These are phyloP conservation scores for Linurgus olivaceus DNA, from an alignment of 2,797 vertebrate genomes.

Conservation along the genomic window DNA sequence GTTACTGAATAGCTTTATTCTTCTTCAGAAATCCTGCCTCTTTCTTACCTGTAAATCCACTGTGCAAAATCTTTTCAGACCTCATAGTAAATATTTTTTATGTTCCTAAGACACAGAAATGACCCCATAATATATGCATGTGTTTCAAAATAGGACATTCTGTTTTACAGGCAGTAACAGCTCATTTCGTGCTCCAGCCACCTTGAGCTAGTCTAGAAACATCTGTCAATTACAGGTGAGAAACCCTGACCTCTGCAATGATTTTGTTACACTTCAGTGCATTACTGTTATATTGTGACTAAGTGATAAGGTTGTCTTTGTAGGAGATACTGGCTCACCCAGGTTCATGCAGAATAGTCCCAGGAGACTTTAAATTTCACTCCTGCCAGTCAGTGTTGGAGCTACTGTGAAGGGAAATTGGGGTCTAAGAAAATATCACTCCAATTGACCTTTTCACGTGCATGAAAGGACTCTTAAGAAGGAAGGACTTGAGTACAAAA, in stretches of 20 bases:
- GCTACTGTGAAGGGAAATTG: not conserved
- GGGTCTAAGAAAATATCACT: not conserved
- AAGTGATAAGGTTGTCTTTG: not conserved
- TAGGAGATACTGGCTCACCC: not conserved
- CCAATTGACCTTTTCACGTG: not conserved
- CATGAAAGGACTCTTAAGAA: not conserved
- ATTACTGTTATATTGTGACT: not conserved
- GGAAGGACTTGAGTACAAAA: not conserved
- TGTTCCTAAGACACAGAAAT: not conserved
- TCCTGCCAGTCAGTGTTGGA: not conserved
- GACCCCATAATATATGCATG: not conserved
- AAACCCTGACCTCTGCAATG: conserved; percentile 34
- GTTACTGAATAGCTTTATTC: not conserved
- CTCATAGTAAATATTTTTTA: not conserved
- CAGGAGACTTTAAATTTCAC: not conserved
- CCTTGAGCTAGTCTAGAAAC: not conserved
- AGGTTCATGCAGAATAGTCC: not conserved
- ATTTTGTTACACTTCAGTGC: conserved; percentile 26
- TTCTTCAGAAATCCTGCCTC: not conserved
- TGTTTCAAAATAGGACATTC: not conserved
- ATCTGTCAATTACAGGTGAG: not conserved
- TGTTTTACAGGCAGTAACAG: not conserved
- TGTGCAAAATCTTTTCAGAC: not conserved
- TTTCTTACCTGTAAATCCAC: not conserved
- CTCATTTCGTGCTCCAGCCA: not conserved